Evolutionary conservation across 2,113 vertebrate species (phyloP), one percentile per base, ranked within the genome.

Genomic region (Orthonyx spaldingii): DNA sequence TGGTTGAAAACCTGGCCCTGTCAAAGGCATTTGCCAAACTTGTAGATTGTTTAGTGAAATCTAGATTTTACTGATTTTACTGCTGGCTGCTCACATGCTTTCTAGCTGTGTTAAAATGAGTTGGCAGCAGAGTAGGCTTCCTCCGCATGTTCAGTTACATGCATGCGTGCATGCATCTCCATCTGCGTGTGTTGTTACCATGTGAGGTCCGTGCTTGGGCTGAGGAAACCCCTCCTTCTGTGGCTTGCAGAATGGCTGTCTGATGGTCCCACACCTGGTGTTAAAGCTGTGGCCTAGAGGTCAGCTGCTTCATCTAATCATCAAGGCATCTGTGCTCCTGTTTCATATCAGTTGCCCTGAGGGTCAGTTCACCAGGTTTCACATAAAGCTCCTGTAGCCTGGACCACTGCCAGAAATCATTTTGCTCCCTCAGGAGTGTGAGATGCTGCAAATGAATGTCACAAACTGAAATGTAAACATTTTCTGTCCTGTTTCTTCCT

Each of bases 171-270:
- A 0, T n/a, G 18, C n/a, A 19, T 71, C 33, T 32, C 60, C 69
- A 5, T 47, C 64, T 90, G n/a, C 41, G 21, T 1, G 0, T 17
- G 17, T 28, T 17, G 6, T 23, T 39, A 33, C 37, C 37, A 1
- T 9, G 23, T 17, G 57, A 80, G 9, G 17, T 28, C 42, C 1
- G 0, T 50, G 66, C 33, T 28, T 19, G 5, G 19, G 30, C 33
- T 84, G 27, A 84, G 57, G 26, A 76, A 87, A 44, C 16, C 11
- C 11, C 26, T 55, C 74, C 30, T 71, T 37, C 37, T 80, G 47
- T 32, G 39, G 37, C 39, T 47, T 35, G 28, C 42, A 59, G 74
- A 75, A 24, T 8, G 10, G 5, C 32, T 79, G 16, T 47, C 26
- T 80, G 6, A 33, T 65, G 41, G 37, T n/a, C 23, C 60, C 9